These are phyloP conservation scores for Colostygia pectinataria DNA, from an alignment of 2,888 invertebrate genomes.

Conservation along the genomic window DNA sequence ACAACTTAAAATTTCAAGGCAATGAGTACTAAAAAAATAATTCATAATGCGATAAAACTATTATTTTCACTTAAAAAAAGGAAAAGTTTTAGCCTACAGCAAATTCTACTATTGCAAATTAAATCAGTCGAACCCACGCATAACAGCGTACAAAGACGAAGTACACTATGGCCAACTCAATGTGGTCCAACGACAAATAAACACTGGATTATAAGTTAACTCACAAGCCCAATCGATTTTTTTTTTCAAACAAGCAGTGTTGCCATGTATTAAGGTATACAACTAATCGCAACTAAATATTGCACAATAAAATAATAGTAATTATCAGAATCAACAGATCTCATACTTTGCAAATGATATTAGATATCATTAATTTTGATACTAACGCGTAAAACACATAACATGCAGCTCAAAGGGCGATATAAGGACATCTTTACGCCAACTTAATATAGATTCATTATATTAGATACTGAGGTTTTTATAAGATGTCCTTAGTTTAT, in stretches of 20 bases:
- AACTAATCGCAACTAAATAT: conserved; percentile 60
- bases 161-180: conserved; percentile 51
- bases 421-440: conserved; percentile 19
- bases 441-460: conserved; percentile 27
- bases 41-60: conserved; percentile 47
- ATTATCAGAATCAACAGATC: conserved; percentile 53
- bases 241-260: conserved; percentile 32
- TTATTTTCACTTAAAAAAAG: conserved; percentile 45
- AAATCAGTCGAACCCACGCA: conserved; percentile 61
- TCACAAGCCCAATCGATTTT: conserved; percentile 30
- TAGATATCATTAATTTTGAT: conserved; percentile 69
- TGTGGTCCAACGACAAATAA: conserved; percentile 35
- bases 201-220: conserved; percentile 37
- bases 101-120: conserved; percentile 52
- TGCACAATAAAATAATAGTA: conserved; percentile 44
- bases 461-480: conserved; percentile 12
- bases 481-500: conserved; percentile 21
- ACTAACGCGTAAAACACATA: conserved; percentile 28
- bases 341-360: conserved; percentile 70
- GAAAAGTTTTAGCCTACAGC: conserved; percentile 49
- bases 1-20: conserved; percentile 70
- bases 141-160: conserved; percentile 54
- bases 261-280: conserved; percentile 54
- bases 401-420: conserved; percentile 30
- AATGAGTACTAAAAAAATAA: conserved; percentile 52